Evolutionary conservation across 1,140 invertebrate genomes (phyloP), one percentile per base, ranked within the genome.

Genomic region (Coelopa frigida): DNA sequence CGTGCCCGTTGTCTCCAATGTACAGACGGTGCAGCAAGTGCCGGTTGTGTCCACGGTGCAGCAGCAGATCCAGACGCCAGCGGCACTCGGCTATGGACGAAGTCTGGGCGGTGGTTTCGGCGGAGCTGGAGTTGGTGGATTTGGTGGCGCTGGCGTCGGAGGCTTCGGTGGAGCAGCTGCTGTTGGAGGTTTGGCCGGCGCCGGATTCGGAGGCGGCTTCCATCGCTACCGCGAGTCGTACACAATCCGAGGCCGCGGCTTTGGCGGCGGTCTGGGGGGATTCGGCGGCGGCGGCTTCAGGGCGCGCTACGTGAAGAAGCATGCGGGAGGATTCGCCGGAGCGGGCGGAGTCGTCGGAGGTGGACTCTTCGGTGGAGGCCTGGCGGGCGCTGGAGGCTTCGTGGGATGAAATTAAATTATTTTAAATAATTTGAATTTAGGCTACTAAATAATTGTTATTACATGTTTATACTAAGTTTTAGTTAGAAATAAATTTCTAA

Each of bases 141-240:
- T 54, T 18, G 27, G 48, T 15, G 42, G 41, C n/a, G 22, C 50
- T 26, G 61, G 58, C 22, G 41, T 23, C n/a, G 48, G 22, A 2
- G 46, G 44, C n/a, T 24, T 55, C 35, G 52, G 46, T 15, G 56
- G 48, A 10, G 57, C 41, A 6, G 47, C 35, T 8, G 58, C 32
- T 6, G 51, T 22, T 5, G 50, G 50, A 14, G 56, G 41, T 1
- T 18, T 53, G 22, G 21, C 23, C 15, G 49, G 45, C 6, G 39
- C 53, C 21, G 61, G 61, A n/a, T 56, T 56, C 17, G 59, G 57
- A 6, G 59, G 55, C 2, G 59, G 57, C 0, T 62, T 66, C 23
- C 57, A 57, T 31, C 60, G 47, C 24, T 66, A 63, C 44, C 63
- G 47, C n/a, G 63, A 66, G 12, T 61, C 42, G 17, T 41, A 53